These are phyloP conservation scores for Carollia perspicillata DNA, from an alignment of 2,113 vertebrate species.

Conservation along the genomic window DNA sequence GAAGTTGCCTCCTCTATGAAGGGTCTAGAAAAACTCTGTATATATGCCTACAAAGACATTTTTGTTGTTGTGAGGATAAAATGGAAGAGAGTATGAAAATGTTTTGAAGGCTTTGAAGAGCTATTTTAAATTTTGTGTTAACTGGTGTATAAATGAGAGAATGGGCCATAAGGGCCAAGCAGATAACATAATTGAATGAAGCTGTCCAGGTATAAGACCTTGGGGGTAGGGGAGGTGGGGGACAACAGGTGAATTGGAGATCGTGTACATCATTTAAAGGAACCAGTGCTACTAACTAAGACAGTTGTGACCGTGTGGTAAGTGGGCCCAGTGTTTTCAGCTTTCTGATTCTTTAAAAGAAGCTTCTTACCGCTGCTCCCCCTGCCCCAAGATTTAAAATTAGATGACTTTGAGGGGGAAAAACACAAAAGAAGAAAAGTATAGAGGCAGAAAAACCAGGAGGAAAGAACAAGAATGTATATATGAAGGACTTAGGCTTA, in stretches of 20 bases:
- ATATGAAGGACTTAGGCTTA: background rate
- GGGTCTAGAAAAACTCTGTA: background rate
- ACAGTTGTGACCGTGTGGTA: background rate
- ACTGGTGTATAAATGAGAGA: background rate
- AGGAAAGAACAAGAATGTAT: background rate
- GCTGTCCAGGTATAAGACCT: background rate
- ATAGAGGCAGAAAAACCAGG: background rate
- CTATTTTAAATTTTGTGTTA: background rate
- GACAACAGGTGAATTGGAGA: background rate
- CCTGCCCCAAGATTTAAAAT: background rate
- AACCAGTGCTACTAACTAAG: background rate
- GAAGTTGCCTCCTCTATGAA: background rate
- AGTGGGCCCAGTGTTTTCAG: background rate
- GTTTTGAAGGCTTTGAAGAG: background rate
- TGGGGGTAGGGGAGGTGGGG: background rate
- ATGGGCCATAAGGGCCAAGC: background rate
- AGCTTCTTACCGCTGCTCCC: background rate
- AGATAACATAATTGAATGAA: background rate
- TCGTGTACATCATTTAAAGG: background rate
- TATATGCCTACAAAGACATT: background rate
- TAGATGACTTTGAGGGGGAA: conserved; percentile 3
- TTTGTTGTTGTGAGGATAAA: conserved; percentile 8
- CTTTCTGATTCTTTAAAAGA: background rate
- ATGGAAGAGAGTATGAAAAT: background rate
- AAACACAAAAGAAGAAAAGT: background rate